Evolutionary conservation across 2,797 vertebrate genomes (phyloP).

Genomic region (Gobio occitaniae): DNA sequence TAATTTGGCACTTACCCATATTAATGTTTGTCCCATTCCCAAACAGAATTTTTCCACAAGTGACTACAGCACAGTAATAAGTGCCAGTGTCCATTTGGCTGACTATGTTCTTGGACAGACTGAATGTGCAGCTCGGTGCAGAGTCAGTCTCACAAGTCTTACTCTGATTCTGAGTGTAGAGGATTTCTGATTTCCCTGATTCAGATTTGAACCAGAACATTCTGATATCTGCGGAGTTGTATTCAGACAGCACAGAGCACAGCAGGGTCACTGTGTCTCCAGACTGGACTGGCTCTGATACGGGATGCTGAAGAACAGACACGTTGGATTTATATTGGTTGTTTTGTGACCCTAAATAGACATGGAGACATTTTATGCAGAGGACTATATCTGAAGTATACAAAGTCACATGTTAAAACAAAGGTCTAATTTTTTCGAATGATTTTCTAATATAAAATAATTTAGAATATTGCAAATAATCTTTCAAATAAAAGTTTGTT

Average conservation of each 20-base stretch:
- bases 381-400: background rate
- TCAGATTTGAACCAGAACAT: conserved; percentile 58
- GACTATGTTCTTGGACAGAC: conserved; percentile 31
- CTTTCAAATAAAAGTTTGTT: too few relatives aligned
- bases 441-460: background rate
- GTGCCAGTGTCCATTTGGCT: conserved; percentile 35
- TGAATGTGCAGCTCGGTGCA: conserved; percentile 30
- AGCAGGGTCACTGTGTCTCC: conserved; percentile 41
- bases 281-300: background rate
- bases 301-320: conserved; percentile 23
- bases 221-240: conserved; percentile 37
- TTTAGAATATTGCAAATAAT: background rate
- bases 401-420: background rate
- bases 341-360: conserved; percentile 17
- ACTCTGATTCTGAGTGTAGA: conserved; percentile 48
- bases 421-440: background rate
- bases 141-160: conserved; percentile 39
- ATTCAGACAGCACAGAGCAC: conserved; percentile 50
- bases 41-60: conserved; percentile 40
- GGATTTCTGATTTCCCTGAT: conserved; percentile 47
- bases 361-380: background rate
- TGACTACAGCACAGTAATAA: conserved; percentile 50
- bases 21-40: conserved; percentile 34
- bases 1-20: conserved; percentile 6
- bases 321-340: background rate